These are phyloP conservation scores for Drosophila santomea DNA, from an alignment of 1,140 invertebrate genomes.

Conservation along the genomic window DNA sequence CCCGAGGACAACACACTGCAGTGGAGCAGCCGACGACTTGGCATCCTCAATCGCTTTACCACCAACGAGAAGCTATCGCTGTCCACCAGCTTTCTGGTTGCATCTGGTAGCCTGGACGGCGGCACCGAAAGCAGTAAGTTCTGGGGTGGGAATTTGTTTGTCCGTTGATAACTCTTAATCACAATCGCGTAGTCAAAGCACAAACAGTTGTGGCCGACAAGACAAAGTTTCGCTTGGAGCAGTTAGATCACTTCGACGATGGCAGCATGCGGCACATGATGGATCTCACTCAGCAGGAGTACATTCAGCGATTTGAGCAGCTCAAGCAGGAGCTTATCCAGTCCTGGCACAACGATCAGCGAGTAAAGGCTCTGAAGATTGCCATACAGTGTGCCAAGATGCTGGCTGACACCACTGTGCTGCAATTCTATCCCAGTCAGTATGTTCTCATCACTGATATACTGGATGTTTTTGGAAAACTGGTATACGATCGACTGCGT, in stretches of 20 bases:
- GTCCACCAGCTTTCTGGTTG: slow-evolving; percentile 91
- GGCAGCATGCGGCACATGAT: slow-evolving; percentile 94
- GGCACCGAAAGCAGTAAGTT: slow-evolving; percentile 68
- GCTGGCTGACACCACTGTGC: slow-evolving; percentile 93
- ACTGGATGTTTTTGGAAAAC: slow-evolving; percentile 96
- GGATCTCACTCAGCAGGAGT: slow-evolving; percentile 96
- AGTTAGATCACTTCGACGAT: slow-evolving; percentile 97
- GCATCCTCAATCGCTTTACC: slow-evolving; percentile 94
- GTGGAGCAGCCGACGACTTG: slow-evolving; percentile 90
- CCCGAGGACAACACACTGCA: slow-evolving; percentile 87
- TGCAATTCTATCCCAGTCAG: slow-evolving; percentile 98
- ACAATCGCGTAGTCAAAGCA: slow-evolving; percentile 88
- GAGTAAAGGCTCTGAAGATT: slow-evolving; percentile 98
- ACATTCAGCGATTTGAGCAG: slow-evolving; percentile 94
- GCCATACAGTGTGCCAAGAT: slow-evolving; percentile 98
- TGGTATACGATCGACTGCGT: slow-evolving; percentile 95
- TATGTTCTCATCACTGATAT: slow-evolving; percentile 98
- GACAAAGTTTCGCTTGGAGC: slow-evolving; percentile 95
- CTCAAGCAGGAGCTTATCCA: slow-evolving; percentile 94
- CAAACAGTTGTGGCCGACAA: slow-evolving; percentile 94
- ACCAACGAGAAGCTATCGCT: slow-evolving; percentile 96
- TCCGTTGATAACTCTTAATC: neutral
- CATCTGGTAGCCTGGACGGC: slow-evolving; percentile 43
- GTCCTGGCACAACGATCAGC: slow-evolving; percentile 97
- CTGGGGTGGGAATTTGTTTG: neutral